Evolutionary conservation across 2,888 invertebrate species (phyloP).

Genomic region (Acronicta aceris): DNA sequence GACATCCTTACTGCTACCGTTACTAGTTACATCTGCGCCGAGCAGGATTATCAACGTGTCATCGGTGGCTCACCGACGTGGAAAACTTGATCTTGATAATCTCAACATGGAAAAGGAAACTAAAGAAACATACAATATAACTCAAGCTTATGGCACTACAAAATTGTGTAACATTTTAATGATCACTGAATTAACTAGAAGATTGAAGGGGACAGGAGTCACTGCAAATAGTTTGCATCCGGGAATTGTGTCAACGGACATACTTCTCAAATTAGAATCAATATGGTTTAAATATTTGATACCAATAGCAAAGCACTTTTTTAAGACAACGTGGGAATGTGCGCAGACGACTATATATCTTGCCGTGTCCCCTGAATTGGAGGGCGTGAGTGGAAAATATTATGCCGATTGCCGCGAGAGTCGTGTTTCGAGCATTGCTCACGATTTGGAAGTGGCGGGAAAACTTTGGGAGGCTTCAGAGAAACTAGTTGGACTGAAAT

Average conservation of each 20-base stretch:
- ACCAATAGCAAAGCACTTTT: slow-evolving; percentile 65
- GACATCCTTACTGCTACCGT: slow-evolving; percentile 89
- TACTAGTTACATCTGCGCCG: slow-evolving; percentile 75
- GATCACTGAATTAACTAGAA: slow-evolving; percentile 91
- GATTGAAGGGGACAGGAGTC: slow-evolving; percentile 91
- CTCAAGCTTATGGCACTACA: slow-evolving; percentile 81
- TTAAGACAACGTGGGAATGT: slow-evolving; percentile 73
- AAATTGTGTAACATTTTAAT: slow-evolving; percentile 94
- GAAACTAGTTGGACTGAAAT: slow-evolving; percentile 65
- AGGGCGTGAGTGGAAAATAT: slow-evolving; percentile 89
- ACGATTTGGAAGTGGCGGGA: slow-evolving; percentile 83
- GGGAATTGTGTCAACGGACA: slow-evolving; percentile 90
- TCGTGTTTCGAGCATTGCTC: slow-evolving; percentile 76
- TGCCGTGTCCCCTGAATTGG: slow-evolving; percentile 85
- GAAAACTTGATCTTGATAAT: slow-evolving; percentile 68
- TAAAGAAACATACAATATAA: slow-evolving; percentile 44
- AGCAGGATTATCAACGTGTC: slow-evolving; percentile 80
- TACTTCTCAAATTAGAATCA: slow-evolving; percentile 87
- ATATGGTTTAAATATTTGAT: slow-evolving; percentile 70
- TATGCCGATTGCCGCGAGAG: slow-evolving; percentile 88
- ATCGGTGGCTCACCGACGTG: slow-evolving; percentile 67
- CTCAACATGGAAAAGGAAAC: slow-evolving; percentile 66
- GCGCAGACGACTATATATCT: slow-evolving; percentile 89
- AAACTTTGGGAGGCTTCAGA: slow-evolving; percentile 90
- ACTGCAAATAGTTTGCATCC: slow-evolving; percentile 95